Percentiles rank a stretch among this genome's conserved stretches.
Conservation (phyloP, 1,140 invertebrate genomes). For the Hylaeus anthracinus region DNA sequence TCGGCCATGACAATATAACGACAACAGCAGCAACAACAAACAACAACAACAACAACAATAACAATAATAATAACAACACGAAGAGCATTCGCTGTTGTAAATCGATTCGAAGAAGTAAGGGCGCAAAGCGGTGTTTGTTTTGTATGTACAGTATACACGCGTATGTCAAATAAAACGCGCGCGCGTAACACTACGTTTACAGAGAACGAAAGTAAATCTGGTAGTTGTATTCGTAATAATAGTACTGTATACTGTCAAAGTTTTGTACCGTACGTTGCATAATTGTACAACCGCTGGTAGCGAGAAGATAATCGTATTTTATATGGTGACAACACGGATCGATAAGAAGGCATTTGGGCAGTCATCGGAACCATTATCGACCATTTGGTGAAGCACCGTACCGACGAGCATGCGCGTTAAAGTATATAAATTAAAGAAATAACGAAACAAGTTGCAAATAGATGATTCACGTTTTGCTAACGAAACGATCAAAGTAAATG, state of each 20-base stretch:
- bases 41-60: too few relatives aligned
- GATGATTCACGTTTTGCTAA: background rate
- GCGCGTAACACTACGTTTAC: background rate
- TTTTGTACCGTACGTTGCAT: too few relatives aligned
- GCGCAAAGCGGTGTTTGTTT: too few relatives aligned
- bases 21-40: too few relatives aligned
- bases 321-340: background rate
- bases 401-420: constrained; percentile 33
- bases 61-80: too few relatives aligned
- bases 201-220: background rate
- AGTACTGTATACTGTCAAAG: too few relatives aligned
- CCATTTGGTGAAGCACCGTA: background rate
- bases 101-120: too few relatives aligned
- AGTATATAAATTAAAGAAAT: background rate
- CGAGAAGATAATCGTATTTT: background rate
- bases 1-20: too few relatives aligned
- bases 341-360: constrained; percentile 19
- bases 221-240: too few relatives aligned
- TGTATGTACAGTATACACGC: too few relatives aligned
- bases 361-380: constrained; percentile 25
- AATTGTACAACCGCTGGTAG: background rate
- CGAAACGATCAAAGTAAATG: too few relatives aligned
- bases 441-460: background rate
- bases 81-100: too few relatives aligned
- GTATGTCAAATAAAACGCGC: background rate